Evolutionary conservation across 2,113 vertebrate species (phyloP), one percentile per base, ranked within the genome.

Genomic region (Callocephalon fimbriatum): DNA sequence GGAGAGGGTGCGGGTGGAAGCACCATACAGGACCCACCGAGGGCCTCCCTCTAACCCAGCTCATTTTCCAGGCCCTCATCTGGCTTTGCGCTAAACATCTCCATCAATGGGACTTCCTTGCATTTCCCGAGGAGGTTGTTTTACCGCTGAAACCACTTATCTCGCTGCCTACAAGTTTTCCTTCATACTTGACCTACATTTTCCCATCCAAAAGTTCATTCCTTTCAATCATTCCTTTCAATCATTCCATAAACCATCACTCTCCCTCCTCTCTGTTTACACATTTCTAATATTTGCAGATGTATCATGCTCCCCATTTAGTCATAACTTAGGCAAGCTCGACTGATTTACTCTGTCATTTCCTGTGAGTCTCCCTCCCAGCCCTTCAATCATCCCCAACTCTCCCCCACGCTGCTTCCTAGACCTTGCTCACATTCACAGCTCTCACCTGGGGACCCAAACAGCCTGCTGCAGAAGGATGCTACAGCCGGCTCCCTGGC

Each of bases 171-270:
- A 82, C 90, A 70, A 93, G 81, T 83, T 91, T 72, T 63, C 85
- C 78, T 90, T 85, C 71, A 3, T 86, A 95, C 90, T 93, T 96
- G 92, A 95, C 96, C 92, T 95, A 96, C 78, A 93, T 97, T 96
- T 95, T 74, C n/a, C 82, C 75, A 93, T 92, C 88, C 78, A 25
- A 93, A 96, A 97, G 93, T 96, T 96, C 96, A 94, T 45, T 93
- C 85, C 96, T 63, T 94, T 96, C 93, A 94, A 95, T 97, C 95
- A 93, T 66, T 70, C 81, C 85, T n/a, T n/a, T n/a, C 93, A 94
- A 95, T 97, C 95, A 93, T 66, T 70, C 81, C 85, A 54, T 14
- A 42, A 66, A 59, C 61, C 90, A 88, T 38, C 90, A 92, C 54
- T 95, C 90, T 93, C 84, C 70, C 87, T 94, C 70, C 71, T 67